Percentiles rank a stretch among this genome's conserved stretches.
These are phyloP conservation scores for Leuciscus waleckii DNA, from an alignment of 2,797 vertebrate species.

Conservation along the genomic window DNA sequence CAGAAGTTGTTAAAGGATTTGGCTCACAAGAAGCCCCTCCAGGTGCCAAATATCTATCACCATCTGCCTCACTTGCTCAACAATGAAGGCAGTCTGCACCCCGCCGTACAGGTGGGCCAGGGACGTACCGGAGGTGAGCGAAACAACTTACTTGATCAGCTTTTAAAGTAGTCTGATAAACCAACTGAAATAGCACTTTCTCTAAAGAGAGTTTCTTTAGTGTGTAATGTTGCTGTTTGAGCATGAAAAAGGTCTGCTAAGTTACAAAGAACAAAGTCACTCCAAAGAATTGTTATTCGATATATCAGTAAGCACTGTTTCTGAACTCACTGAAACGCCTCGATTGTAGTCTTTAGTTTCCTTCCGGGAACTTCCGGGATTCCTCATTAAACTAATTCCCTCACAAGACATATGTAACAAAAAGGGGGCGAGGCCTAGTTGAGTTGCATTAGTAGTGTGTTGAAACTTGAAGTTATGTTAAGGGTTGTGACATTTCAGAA, in stretches of 20 bases:
- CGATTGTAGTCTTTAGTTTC: no score
- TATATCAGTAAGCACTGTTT: no score
- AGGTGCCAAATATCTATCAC: constrained; percentile 99
- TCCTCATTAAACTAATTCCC: no score
- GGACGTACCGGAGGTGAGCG: constrained; percentile 93
- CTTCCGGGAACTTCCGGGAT: no score
- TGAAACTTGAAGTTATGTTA: no score
- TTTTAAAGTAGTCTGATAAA: background rate
- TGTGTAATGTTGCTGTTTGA: background rate
- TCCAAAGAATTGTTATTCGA: no score
- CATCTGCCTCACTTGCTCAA: constrained; percentile 98
- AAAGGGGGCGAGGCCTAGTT: no score
- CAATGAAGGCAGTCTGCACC: constrained; percentile 95
- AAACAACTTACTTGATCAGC: background rate
- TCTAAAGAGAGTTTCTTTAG: background rate
- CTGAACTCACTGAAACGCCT: no score
- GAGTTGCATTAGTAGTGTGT: no score
- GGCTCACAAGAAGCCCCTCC: constrained; percentile 90
- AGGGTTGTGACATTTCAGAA: no score
- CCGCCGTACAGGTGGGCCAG: constrained; percentile 92
- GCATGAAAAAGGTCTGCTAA: background rate
- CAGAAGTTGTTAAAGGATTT: constrained; percentile 95
- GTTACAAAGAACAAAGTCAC: no score
- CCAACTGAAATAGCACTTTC: background rate
- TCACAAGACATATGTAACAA: no score